Evolutionary conservation across 2,113 vertebrate species (phyloP).

Genomic region (Xenopus laevis): DNA sequence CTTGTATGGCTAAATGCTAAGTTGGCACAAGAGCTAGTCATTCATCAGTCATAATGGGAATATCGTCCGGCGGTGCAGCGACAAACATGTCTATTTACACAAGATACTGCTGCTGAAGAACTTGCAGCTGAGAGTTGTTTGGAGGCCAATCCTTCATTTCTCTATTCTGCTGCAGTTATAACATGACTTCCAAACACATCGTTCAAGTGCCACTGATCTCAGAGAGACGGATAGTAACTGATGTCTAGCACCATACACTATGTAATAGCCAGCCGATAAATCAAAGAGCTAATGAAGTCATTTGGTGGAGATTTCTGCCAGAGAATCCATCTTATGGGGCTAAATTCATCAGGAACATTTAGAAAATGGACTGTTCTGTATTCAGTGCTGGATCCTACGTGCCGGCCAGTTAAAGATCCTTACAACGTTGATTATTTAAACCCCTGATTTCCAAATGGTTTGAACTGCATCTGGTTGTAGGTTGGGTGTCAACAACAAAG

Average conservation of each 20-base stretch:
- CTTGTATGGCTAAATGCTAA: too few relatives aligned
- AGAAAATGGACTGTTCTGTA: constrained; percentile 1
- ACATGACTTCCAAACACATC: constrained; percentile 47
- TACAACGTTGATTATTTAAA: background rate
- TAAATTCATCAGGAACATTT: constrained; percentile 38
- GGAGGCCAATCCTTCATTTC: constrained; percentile 51
- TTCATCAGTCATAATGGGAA: constrained; percentile 37
- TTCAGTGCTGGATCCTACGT: constrained; percentile 1
- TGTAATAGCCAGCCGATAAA: constrained; percentile 53
- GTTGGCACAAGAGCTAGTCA: constrained; percentile 3
- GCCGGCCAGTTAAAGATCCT: background rate
- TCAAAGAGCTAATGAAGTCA: constrained; percentile 45
- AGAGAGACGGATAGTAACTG: constrained; percentile 43
- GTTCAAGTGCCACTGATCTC: constrained; percentile 46
- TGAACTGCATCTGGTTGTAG: too few relatives aligned
- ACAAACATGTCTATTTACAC: too few relatives aligned
- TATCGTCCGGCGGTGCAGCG: constrained; percentile 12
- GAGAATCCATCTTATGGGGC: constrained; percentile 47
- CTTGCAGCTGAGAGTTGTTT: constrained; percentile 47
- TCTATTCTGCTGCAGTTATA: constrained; percentile 55
- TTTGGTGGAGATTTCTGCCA: constrained; percentile 48
- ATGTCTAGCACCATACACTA: constrained; percentile 42
- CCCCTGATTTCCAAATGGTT: too few relatives aligned
- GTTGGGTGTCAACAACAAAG: too few relatives aligned
- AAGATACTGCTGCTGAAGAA: constrained; percentile 32